Evolutionary conservation across 2,113 vertebrate genomes (phyloP).

Genomic region (Poicephalus gulielmi): DNA sequence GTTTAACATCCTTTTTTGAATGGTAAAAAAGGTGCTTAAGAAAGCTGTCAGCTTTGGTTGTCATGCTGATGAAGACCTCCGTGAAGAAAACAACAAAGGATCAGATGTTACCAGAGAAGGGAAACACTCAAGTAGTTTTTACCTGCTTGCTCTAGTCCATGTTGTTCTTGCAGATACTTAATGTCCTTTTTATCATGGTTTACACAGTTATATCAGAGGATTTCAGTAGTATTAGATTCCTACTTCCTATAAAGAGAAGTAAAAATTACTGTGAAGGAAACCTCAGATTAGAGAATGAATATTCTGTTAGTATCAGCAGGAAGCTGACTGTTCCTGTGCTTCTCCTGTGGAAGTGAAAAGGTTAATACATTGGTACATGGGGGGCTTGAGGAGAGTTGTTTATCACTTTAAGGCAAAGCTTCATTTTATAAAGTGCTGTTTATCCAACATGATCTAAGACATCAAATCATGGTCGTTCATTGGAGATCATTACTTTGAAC

Average conservation of each 20-base stretch:
- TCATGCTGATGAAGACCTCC: background rate
- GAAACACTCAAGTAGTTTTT: background rate
- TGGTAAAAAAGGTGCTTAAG: background rate
- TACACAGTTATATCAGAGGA: background rate
- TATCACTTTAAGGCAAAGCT: background rate
- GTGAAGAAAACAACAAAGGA: background rate
- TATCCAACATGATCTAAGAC: background rate
- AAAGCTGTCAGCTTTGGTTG: background rate
- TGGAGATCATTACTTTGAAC: background rate
- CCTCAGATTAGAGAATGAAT: background rate
- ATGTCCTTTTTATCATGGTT: background rate
- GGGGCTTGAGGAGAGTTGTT: rapidly evolving
- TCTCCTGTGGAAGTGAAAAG: background rate
- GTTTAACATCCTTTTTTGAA: background rate
- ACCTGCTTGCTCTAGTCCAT: background rate
- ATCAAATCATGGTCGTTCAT: background rate
- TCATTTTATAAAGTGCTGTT: background rate
- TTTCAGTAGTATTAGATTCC: background rate
- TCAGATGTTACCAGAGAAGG: background rate
- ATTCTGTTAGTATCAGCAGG: background rate
- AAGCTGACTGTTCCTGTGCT: background rate
- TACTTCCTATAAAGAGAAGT: background rate
- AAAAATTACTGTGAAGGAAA: background rate
- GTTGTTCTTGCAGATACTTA: background rate
- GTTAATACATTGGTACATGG: rapidly evolving